Evolutionary conservation across 2,888 invertebrate species (phyloP).

Genomic region (Phanerotoma sp.): DNA sequence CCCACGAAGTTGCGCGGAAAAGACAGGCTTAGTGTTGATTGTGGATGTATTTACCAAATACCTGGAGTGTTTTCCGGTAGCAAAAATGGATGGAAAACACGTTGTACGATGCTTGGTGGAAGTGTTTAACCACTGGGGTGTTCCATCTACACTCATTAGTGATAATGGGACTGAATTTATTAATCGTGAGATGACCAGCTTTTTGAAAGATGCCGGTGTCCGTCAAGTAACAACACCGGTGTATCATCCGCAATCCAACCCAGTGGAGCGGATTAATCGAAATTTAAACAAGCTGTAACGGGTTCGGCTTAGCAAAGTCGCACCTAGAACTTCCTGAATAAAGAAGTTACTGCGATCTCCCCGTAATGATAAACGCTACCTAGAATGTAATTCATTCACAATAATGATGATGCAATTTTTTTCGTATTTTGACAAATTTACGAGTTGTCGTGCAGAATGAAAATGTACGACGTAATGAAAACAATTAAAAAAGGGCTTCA

Average conservation of each 20-base stretch:
- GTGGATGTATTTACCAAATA: background rate
- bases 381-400: no score
- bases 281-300: background rate
- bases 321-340: no score
- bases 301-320: no score
- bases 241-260: conserved; percentile 1
- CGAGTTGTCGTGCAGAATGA: no score
- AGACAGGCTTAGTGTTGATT: background rate
- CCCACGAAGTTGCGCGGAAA: background rate
- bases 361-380: no score
- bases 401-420: no score
- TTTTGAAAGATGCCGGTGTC: background rate
- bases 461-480: no score
- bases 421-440: no score
- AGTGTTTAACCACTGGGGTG: conserved; percentile 1
- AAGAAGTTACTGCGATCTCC: no score
- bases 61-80: background rate
- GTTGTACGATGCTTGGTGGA: background rate
- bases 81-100: background rate
- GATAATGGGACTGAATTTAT: conserved; percentile 10
- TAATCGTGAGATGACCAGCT: background rate
- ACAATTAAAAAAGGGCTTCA: no score
- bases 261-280: conserved; percentile 3
- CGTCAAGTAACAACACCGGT: background rate
- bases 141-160: background rate